Conservation (phyloP, 2,797 vertebrate species). For the Hemitrygon akajei region DNA sequence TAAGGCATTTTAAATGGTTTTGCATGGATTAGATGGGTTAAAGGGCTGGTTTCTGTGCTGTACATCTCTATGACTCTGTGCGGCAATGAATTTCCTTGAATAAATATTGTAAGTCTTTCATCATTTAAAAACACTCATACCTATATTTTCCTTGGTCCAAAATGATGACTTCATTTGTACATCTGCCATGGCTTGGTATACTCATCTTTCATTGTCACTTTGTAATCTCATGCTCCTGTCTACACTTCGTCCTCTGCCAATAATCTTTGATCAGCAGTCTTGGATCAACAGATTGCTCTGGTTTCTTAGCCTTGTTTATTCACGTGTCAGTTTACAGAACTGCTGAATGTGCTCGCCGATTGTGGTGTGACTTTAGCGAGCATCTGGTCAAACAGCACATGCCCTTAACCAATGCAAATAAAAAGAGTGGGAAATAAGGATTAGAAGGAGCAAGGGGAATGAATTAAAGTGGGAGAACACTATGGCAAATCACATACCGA, state of each 20-base stretch:
- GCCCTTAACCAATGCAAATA: neutral
- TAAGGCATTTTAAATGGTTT: too few relatives aligned
- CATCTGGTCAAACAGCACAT: neutral
- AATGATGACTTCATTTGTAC: neutral
- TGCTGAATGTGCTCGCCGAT: neutral
- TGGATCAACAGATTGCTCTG: neutral
- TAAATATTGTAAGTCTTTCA: neutral
- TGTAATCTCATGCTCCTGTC: neutral
- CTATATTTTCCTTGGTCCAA: neutral
- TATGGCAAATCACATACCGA: neutral
- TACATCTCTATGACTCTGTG: too few relatives aligned
- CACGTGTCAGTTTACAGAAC: neutral
- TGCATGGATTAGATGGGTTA: too few relatives aligned
- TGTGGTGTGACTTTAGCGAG: neutral
- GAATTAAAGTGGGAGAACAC: neutral
- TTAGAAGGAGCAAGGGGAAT: neutral
- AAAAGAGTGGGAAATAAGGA: neutral
- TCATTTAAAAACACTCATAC: neutral
- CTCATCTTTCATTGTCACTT: neutral
- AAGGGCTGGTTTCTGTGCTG: too few relatives aligned
- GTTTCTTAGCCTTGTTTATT: neutral
- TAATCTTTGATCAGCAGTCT: neutral
- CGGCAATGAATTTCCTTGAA: neutral
- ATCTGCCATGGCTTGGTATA: neutral
- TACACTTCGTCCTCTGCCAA: too few relatives aligned